phyloP scores from a whole-genome alignment of 1,140 invertebrate genomes.

The Lysiphlebus fabarum region DNA sequence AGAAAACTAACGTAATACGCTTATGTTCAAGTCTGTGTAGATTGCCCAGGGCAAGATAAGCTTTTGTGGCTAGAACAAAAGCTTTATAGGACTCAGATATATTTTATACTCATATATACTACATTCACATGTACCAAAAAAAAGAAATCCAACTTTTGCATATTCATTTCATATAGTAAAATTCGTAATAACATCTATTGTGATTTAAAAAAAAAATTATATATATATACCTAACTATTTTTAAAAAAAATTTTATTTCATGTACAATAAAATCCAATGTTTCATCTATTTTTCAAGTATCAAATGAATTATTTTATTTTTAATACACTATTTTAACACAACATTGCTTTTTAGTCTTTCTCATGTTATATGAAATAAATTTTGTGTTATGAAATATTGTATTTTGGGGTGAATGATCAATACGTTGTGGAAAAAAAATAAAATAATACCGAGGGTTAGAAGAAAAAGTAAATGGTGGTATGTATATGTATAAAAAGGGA shows the following conservation, averaged over 20 bases:
- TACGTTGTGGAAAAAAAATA: not conserved
- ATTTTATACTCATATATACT: not conserved
- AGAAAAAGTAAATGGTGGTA: too few relatives aligned
- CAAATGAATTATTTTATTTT: too few relatives aligned
- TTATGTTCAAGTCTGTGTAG: constrained; percentile 1
- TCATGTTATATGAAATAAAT: too few relatives aligned
- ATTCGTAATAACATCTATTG: not conserved
- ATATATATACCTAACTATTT: too few relatives aligned
- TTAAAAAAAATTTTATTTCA: not conserved
- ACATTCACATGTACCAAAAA: not conserved
- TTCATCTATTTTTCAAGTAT: not conserved
- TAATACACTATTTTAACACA: too few relatives aligned
- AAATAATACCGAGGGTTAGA: too few relatives aligned
- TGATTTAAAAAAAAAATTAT: too few relatives aligned
- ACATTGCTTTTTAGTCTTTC: too few relatives aligned
- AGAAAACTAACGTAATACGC: constrained; percentile 16
- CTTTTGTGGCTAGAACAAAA: constrained; percentile 8
- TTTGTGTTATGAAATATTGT: constrained; percentile 1
- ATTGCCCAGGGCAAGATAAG: constrained; percentile 1
- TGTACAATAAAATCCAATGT: not conserved
- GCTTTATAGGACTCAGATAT: not conserved
- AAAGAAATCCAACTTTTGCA: too few relatives aligned
- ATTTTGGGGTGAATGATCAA: constrained; percentile 1
- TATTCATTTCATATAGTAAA: too few relatives aligned
- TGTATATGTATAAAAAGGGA: not conserved